Percentiles rank a stretch among this genome's conserved stretches.
phyloP scores from a whole-genome alignment of 2,888 invertebrate genomes.

The Tuberolachnus salignus region DNA sequence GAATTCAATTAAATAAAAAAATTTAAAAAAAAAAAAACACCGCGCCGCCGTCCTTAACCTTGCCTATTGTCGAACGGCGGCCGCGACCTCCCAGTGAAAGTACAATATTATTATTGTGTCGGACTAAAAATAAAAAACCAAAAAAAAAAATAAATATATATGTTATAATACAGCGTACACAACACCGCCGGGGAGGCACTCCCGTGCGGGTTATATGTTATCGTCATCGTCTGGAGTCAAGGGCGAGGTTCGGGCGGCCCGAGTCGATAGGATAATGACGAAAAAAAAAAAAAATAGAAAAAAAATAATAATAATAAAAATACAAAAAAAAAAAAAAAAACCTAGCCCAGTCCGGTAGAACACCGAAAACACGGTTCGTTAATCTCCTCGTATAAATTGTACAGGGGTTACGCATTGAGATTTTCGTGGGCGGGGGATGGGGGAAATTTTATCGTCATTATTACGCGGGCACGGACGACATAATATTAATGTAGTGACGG shows the following conservation, averaged over 20 bases:
- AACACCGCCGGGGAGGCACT: neutral
- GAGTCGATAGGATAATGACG: neutral
- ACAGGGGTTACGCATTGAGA: conserved; percentile 31
- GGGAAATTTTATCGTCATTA: neutral
- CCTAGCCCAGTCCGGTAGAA: conserved; percentile 10
- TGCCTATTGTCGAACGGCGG: conserved; percentile 33
- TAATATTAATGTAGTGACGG: conserved; percentile 1
- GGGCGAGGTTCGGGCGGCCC: conserved; percentile 47
- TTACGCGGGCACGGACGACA: conserved; percentile 20
- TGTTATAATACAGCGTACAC: too few species aligned
- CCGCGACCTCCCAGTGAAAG: conserved; percentile 42
- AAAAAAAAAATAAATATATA: too few species aligned
- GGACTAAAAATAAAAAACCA: too few species aligned
- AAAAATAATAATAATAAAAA: too few species aligned
- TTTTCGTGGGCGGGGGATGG: conserved; percentile 13
- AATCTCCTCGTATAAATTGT: neutral
- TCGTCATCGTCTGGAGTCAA: neutral
- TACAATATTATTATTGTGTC: neutral
- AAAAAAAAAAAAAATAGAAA: neutral
- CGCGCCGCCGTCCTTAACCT: conserved; percentile 41
- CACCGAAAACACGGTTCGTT: conserved; percentile 1
- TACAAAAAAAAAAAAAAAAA: neutral
- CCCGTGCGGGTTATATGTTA: neutral
- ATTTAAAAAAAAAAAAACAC: neutral
- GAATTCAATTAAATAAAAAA: conserved; percentile 21